Conservation (phyloP, 2,797 vertebrate genomes). For the Enteromius unitaeniatus region DNA sequence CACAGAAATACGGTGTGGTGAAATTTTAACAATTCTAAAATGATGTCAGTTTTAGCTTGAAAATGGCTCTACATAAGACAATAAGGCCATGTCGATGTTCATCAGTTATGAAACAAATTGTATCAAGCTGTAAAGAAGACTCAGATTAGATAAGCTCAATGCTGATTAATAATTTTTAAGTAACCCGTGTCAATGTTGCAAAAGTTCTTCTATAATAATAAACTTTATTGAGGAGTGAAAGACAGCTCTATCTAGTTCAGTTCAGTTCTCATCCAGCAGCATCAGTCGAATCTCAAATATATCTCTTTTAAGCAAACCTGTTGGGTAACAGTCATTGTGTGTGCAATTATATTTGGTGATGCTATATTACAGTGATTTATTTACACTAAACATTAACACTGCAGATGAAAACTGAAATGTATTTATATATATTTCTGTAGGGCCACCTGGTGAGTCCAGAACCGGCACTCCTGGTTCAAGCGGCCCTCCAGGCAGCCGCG, state of each 20-base stretch:
- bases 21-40: neutral
- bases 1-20: neutral
- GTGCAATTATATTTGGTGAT: neutral
- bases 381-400: neutral
- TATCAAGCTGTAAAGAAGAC: neutral
- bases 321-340: neutral
- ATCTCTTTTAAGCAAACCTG: neutral
- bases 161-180: neutral
- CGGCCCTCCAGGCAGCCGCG: slow-evolving; percentile 87
- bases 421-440: slow-evolving; percentile 69
- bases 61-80: neutral
- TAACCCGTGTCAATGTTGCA: neutral
- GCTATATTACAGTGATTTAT: neutral
- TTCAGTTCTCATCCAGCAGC: neutral
- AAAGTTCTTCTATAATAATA: neutral
- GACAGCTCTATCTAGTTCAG: neutral
- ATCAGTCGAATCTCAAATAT: neutral
- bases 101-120: neutral
- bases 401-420: neutral
- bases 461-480: slow-evolving; percentile 85
- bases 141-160: neutral
- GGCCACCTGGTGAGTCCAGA: slow-evolving; percentile 90
- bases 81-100: neutral
- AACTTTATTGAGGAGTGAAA: neutral
- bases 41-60: neutral